phyloP scores from a whole-genome alignment of 2,113 vertebrate genomes.

The Glaucidium brasilianum region DNA sequence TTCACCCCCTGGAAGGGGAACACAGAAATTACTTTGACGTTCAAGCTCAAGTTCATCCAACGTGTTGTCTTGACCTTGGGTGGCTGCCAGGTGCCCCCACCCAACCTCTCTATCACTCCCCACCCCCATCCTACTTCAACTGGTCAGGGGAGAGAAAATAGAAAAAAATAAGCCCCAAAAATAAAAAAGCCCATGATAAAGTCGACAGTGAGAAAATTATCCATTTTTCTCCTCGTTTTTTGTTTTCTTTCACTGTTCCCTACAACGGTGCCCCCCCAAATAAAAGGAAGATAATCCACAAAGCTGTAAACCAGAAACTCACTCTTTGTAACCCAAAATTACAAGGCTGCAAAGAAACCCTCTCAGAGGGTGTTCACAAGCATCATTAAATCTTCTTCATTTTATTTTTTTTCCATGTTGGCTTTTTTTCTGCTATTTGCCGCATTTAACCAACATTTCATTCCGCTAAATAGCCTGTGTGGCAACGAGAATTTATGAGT shows the following conservation, averaged over 20 bases:
- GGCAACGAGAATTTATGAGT: background rate
- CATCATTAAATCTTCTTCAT: background rate
- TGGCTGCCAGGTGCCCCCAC: background rate
- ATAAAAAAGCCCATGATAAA: too few species aligned
- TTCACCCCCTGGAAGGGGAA: conserved; percentile 66
- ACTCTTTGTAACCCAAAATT: background rate
- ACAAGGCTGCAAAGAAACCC: background rate
- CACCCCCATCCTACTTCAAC: background rate
- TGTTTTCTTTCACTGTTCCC: background rate
- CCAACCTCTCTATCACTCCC: background rate
- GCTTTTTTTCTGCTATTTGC: background rate
- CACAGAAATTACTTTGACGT: too few species aligned
- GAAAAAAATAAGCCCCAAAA: too few species aligned
- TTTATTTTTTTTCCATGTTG: background rate
- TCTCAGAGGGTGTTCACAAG: background rate
- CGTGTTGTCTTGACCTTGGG: background rate
- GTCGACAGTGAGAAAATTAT: background rate
- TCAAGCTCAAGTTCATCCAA: background rate
- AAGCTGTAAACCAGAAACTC: background rate
- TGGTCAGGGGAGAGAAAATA: background rate
- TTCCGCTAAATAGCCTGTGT: accelerated
- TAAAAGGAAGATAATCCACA: too few species aligned
- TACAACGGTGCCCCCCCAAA: too few species aligned
- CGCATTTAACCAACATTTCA: background rate
- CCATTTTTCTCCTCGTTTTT: background rate